Evolutionary conservation across 1,140 invertebrate species (phyloP).

Genomic region (Batillaria attramentaria): DNA sequence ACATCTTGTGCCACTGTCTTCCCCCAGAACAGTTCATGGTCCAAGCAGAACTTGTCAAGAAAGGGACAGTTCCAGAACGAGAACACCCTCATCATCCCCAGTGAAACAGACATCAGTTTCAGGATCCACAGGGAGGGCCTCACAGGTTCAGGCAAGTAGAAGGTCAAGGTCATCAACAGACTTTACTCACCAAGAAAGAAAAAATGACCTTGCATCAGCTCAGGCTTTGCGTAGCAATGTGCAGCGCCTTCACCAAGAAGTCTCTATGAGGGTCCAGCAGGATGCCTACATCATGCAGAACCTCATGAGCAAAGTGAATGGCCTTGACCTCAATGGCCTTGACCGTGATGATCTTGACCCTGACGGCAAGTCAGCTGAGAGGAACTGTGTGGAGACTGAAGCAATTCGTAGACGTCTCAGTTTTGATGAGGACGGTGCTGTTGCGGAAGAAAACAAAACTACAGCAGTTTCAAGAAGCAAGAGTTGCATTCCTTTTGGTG

Average conservation of each 20-base stretch:
- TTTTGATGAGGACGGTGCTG: conserved; percentile 13
- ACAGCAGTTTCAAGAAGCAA: neutral
- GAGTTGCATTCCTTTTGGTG: neutral
- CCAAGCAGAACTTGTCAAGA: too few relatives aligned
- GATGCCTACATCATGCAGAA: conserved; percentile 21
- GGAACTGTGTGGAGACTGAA: neutral
- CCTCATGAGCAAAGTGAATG: conserved; percentile 17
- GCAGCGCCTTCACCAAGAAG: conserved; percentile 22
- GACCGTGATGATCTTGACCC: neutral
- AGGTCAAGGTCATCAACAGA: conserved; percentile 8
- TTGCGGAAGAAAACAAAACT: neutral
- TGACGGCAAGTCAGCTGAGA: neutral
- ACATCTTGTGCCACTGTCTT: too few relatives aligned
- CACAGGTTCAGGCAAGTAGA: too few relatives aligned
- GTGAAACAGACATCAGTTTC: too few relatives aligned
- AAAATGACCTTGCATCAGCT: neutral
- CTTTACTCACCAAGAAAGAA: neutral
- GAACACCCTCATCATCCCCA: too few relatives aligned
- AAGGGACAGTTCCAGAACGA: too few relatives aligned
- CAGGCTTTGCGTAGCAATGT: conserved; percentile 10
- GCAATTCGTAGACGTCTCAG: neutral
- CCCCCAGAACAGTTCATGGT: too few relatives aligned
- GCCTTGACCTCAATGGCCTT: neutral
- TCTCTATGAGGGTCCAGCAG: conserved; percentile 16
- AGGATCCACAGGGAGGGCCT: too few relatives aligned